phyloP scores from a whole-genome alignment of 2,797 vertebrate species.

The Rhinella marina region DNA sequence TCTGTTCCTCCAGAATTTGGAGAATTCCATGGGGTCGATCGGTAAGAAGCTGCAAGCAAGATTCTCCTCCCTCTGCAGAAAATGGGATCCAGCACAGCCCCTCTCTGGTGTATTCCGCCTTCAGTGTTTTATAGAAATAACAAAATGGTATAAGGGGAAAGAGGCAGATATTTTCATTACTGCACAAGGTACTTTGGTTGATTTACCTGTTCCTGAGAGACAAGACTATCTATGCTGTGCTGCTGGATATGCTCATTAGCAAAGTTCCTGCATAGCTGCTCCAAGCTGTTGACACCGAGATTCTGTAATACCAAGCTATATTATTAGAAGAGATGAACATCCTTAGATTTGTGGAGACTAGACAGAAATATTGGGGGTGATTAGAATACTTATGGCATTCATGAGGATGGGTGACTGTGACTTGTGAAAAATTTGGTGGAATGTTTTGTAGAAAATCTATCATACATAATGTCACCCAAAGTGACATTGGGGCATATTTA shows the following conservation, averaged over 20 bases:
- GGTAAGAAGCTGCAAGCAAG: conserved; percentile 84
- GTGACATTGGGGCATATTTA: too few relatives aligned
- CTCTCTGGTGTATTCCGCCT: conserved; percentile 87
- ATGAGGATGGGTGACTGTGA: neutral
- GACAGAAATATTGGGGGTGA: neutral
- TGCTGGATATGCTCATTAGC: conserved; percentile 88
- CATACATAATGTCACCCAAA: too few relatives aligned
- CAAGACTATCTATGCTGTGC: conserved; percentile 80
- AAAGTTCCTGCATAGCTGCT: conserved; percentile 93
- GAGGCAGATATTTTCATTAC: neutral
- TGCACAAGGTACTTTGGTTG: neutral
- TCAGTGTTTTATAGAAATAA: conserved; percentile 23
- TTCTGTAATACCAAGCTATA: conserved; percentile 73
- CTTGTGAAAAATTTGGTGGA: too few relatives aligned
- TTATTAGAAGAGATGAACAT: neutral
- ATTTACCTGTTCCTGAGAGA: conserved; percentile 88
- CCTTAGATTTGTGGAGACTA: neutral
- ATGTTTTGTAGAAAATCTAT: too few relatives aligned
- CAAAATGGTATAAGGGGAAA: conserved; percentile 27
- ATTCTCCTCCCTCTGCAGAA: conserved; percentile 71
- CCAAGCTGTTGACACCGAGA: conserved; percentile 89
- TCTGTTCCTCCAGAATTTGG: conserved; percentile 88
- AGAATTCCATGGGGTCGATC: conserved; percentile 86
- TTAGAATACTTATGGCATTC: neutral
- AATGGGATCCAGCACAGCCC: conserved; percentile 83